A percentile compares a stretch with the other conserved stretches of the same genome.
Conservation (phyloP, 2,888 invertebrate genomes). For the Corythucha ciliata region DNA sequence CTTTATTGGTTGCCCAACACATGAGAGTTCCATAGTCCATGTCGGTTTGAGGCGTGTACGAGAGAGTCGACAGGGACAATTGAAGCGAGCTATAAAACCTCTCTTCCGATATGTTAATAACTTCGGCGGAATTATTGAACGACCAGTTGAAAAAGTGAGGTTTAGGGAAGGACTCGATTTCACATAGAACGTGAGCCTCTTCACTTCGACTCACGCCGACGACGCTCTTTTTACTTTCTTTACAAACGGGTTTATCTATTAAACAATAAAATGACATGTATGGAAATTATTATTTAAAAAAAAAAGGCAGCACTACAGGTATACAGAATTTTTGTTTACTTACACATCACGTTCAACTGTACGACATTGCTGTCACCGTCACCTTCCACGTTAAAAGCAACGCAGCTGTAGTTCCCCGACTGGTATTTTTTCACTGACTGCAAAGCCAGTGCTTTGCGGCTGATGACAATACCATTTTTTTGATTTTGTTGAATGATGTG, state of each 20-base stretch:
- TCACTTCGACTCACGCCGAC: slow-evolving; percentile 78
- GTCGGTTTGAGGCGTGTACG: slow-evolving; percentile 65
- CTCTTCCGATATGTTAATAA: slow-evolving; percentile 60
- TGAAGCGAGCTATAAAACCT: slow-evolving; percentile 39
- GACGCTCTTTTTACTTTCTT: slow-evolving; percentile 60
- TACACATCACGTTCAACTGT: slow-evolving; percentile 80
- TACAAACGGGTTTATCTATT: slow-evolving; percentile 76
- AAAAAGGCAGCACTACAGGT: too few species aligned
- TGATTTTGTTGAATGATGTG: slow-evolving; percentile 66
- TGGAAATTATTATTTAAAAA: too few species aligned
- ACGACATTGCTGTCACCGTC: slow-evolving; percentile 76
- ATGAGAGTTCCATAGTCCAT: slow-evolving; percentile 66
- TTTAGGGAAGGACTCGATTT: slow-evolving; percentile 74
- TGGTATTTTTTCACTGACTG: slow-evolving; percentile 70
- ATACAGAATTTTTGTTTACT: too few species aligned
- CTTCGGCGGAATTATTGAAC: slow-evolving; percentile 80
- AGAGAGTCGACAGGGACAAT: slow-evolving; percentile 55
- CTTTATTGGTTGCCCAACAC: slow-evolving; percentile 63
- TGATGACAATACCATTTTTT: slow-evolving; percentile 77
- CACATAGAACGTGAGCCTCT: slow-evolving; percentile 66
- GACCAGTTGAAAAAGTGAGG: slow-evolving; percentile 79
- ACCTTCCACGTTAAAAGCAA: slow-evolving; percentile 84
- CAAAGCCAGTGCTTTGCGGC: slow-evolving; percentile 69
- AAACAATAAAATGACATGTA: too few species aligned
- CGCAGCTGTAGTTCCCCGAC: slow-evolving; percentile 79